Percentiles rank a stretch among this genome's conserved stretches.
Evolutionary conservation across 2,113 vertebrate species (phyloP).

Genomic region (Zosterops lateralis): DNA sequence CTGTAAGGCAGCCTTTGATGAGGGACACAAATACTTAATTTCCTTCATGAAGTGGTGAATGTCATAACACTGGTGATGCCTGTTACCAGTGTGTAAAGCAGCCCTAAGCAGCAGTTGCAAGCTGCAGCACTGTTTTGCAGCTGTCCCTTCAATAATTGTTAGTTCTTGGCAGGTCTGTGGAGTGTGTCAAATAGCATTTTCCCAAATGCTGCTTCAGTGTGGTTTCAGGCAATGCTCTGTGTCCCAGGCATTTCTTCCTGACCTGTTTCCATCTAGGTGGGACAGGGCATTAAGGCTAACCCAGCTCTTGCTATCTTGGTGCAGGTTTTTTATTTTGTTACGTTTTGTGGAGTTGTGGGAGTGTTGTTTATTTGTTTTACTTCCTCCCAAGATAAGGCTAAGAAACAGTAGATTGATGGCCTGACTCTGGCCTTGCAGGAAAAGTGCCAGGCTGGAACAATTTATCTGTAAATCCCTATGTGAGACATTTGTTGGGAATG

Average conservation of each 20-base stretch:
- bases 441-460: neutral
- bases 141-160: neutral
- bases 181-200: neutral
- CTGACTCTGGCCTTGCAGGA: neutral
- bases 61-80: neutral
- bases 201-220: fast-evolving
- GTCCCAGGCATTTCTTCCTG: neutral
- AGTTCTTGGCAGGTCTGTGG: neutral
- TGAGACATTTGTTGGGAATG: neutral
- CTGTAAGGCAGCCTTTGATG: neutral
- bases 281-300: neutral
- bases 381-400: neutral
- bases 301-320: neutral
- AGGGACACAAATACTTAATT: neutral
- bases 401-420: neutral
- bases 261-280: neutral
- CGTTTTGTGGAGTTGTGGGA: neutral
- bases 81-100: neutral
- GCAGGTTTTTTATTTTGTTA: neutral
- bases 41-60: neutral
- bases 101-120: neutral
- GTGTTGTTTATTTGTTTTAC: neutral
- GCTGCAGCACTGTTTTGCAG: neutral
- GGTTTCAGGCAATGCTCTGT: neutral
- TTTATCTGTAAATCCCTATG: neutral